Evolutionary conservation across 2,888 invertebrate genomes (phyloP).

Genomic region (Drosophila tanythrix): DNA sequence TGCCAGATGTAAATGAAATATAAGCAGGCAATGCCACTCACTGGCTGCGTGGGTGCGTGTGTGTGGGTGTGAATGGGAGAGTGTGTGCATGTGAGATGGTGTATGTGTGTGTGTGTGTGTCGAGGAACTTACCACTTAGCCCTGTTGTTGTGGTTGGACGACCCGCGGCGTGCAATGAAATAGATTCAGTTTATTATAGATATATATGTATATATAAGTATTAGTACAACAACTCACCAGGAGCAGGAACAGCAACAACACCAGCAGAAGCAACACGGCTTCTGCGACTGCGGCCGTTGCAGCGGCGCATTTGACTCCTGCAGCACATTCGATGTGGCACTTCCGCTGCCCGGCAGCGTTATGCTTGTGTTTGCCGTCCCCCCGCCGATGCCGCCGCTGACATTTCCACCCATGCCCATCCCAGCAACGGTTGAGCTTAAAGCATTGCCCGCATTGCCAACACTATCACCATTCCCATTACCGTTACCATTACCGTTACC

Average conservation of each 20-base stretch:
- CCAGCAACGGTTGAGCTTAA: conserved; percentile 60
- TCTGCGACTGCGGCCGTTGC: conserved; percentile 85
- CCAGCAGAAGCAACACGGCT: conserved; percentile 89
- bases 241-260: conserved; percentile 90
- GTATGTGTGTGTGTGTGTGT: conserved; percentile 10
- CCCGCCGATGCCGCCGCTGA: conserved; percentile 47
- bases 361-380: conserved; percentile 66
- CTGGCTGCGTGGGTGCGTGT: conserved; percentile 40
- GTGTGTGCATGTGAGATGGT: conserved; percentile 3
- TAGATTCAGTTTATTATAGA: conserved; percentile 31
- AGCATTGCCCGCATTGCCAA: conserved; percentile 76
- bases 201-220: background rate
- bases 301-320: conserved; percentile 82
- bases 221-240: conserved; percentile 85
- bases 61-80: conserved; percentile 12
- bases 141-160: conserved; percentile 72
- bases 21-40: conserved; percentile 39
- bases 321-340: conserved; percentile 76
- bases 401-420: conserved; percentile 4
- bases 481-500: conserved; percentile 51
- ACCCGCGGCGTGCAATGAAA: conserved; percentile 51
- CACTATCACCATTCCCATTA: conserved; percentile 68
- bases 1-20: conserved; percentile 56
- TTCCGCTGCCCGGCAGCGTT: conserved; percentile 55
- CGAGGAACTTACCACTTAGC: conserved; percentile 84